These are phyloP conservation scores for Octonoba sinensis DNA, from an alignment of 2,888 invertebrate species.

Conservation along the genomic window DNA sequence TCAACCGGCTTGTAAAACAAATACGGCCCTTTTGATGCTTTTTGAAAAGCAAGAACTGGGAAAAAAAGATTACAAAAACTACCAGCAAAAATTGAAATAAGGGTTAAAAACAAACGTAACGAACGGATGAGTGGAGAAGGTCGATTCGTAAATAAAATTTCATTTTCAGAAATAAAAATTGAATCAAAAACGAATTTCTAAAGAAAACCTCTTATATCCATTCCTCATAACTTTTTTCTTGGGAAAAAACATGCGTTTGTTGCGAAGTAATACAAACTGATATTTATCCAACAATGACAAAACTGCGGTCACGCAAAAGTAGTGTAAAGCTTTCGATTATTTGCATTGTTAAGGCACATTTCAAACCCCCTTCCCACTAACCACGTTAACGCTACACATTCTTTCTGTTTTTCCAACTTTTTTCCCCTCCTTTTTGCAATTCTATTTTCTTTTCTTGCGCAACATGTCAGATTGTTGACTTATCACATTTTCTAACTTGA, in stretches of 20 bases:
- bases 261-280: slow-evolving; percentile 26
- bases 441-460: slow-evolving; percentile 9
- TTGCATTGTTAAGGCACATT: slow-evolving; percentile 50
- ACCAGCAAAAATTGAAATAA: slow-evolving; percentile 3
- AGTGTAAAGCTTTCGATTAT: slow-evolving; percentile 51
- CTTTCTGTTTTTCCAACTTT: not conserved
- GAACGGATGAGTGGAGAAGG: not conserved
- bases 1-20: slow-evolving; percentile 1
- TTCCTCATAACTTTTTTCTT: slow-evolving; percentile 1
- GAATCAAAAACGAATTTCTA: slow-evolving; percentile 34
- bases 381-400: slow-evolving; percentile 15
- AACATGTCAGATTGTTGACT: slow-evolving; percentile 36
- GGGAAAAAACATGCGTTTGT: slow-evolving; percentile 5
- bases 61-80: not conserved
- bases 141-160: slow-evolving; percentile 34
- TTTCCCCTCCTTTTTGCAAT: slow-evolving; percentile 13
- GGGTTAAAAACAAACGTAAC: slow-evolving; percentile 1
- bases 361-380: slow-evolving; percentile 18
- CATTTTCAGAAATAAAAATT: not conserved
- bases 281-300: slow-evolving; percentile 53
- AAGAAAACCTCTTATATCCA: slow-evolving; percentile 22
- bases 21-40: not conserved
- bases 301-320: slow-evolving; percentile 37
- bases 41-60: not conserved
- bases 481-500: slow-evolving; percentile 11